phyloP scores from a whole-genome alignment of 1,140 invertebrate genomes.

The Schmidtea mediterranea region DNA sequence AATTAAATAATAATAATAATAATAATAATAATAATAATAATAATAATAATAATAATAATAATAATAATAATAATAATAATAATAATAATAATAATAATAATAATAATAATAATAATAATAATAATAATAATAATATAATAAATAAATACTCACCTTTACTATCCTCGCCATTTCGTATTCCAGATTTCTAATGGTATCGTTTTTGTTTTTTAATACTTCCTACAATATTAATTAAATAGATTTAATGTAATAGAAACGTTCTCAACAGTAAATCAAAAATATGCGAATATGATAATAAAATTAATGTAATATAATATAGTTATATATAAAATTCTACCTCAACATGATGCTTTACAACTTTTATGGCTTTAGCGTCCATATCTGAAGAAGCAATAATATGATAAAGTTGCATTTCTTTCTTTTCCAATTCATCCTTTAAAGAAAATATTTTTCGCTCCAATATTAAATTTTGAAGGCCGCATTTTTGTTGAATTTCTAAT shows the following conservation, averaged over 20 bases:
- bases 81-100: slow-evolving; percentile 52
- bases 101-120: slow-evolving; percentile 47
- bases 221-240: too few relatives aligned
- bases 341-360: slow-evolving; percentile 34
- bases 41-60: slow-evolving; percentile 14
- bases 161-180: too few relatives aligned
- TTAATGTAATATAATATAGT: too few relatives aligned
- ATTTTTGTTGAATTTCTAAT: slow-evolving; percentile 54
- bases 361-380: slow-evolving; percentile 32
- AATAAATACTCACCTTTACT: too few relatives aligned
- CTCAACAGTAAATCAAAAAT: too few relatives aligned
- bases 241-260: too few relatives aligned
- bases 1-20: too few relatives aligned
- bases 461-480: slow-evolving; percentile 42
- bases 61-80: slow-evolving; percentile 48
- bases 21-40: too few relatives aligned
- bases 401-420: slow-evolving; percentile 38
- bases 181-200: too few relatives aligned
- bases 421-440: slow-evolving; percentile 38
- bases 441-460: slow-evolving; percentile 43
- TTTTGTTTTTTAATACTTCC: too few relatives aligned
- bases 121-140: too few relatives aligned
- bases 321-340: slow-evolving; percentile 30
- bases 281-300: too few relatives aligned
- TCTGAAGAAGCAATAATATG: slow-evolving; percentile 37